Base-by-base conservation (phyloP, 2,113 vertebrate species). In the Stictonetta naevosa region DNA sequence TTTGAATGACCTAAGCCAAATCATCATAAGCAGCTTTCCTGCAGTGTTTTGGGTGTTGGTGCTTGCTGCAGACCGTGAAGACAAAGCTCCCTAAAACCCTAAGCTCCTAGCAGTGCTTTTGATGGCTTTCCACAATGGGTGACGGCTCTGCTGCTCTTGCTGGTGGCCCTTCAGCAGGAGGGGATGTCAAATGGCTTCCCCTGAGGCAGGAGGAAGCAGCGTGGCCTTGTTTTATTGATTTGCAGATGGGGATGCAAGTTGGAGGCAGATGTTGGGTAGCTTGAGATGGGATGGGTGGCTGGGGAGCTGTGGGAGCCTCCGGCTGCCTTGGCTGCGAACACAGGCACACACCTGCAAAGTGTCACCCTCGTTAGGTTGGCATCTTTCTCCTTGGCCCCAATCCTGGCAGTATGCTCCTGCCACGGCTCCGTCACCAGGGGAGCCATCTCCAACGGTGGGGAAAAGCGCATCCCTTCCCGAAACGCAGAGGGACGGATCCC, bases 91-190 rank as follows among this genome's bases (percentile, higher is more conserved):
- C 42, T 11, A 6, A 40, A 60, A 34, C 0, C 7, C 15, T 3
- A 3, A 21, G 28, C 46, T 48, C 46, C 46, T 48, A 48, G 46
- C 5, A 5, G 21, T 9, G 1, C 26, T 59, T 83, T 13, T 21
- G 38, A 6, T 6, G 53, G 5, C 33, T 20, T 15, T 10, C 46
- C 4, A 0, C 3, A 1, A 4, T 0, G 13, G 16, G 5, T 14
- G 8, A 8, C 0, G 4, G 59, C 14, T 6, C 42, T 9, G 0
- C 28, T 40, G 13, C 15, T 28, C 26, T 34, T 3, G 7, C 75
- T 40, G 68, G 38, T 1, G 2, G 9, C 44, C n/a, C 44, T 23
- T 16, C 9, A 1, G 10, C 26, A 3, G 80, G 8, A 31, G 48
- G 46, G 21, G 23, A 23, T 20, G 68, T 46, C 7, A 2, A 7